Conservation (phyloP, 2,888 invertebrate genomes). For the Meta bourneti region DNA sequence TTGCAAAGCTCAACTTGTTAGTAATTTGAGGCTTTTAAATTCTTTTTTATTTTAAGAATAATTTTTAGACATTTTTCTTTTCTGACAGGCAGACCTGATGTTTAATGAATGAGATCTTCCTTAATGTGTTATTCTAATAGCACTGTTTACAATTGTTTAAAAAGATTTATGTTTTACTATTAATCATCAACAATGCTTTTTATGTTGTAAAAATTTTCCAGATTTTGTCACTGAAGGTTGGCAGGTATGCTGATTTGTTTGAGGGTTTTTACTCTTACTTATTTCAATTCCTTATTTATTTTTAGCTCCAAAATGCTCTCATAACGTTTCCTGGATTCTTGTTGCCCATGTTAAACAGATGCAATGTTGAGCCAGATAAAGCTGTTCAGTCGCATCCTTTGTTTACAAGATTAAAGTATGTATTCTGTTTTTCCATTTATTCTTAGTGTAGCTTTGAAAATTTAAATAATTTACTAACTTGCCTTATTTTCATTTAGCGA, state of each 20-base stretch:
- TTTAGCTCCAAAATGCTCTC: constrained; percentile 86
- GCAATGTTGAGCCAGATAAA: constrained; percentile 87
- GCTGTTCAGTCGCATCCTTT: constrained; percentile 84
- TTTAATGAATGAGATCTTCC: not conserved
- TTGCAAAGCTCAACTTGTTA: no score
- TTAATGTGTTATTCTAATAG: not conserved
- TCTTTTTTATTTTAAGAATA: no score
- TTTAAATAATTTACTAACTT: not conserved
- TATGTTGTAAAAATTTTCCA: not conserved
- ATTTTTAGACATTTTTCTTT: no score
- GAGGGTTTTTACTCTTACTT: not conserved
- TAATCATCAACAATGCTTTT: not conserved
- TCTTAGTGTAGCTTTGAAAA: not conserved
- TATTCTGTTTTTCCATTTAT: constrained; percentile 78
- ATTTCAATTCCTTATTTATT: constrained; percentile 1
- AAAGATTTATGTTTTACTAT: not conserved
- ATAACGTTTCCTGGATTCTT: constrained; percentile 91
- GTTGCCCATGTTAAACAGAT: constrained; percentile 87
- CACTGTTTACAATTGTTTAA: no score
- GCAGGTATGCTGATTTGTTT: not conserved
- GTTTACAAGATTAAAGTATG: constrained; percentile 82
- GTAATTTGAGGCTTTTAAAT: no score
- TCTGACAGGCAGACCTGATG: no score
- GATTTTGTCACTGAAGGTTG: not conserved
- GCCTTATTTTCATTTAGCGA: constrained; percentile 82